Evolutionary conservation across 1,140 invertebrate species (phyloP).

Genomic region (Dendrolimus kikuchii): DNA sequence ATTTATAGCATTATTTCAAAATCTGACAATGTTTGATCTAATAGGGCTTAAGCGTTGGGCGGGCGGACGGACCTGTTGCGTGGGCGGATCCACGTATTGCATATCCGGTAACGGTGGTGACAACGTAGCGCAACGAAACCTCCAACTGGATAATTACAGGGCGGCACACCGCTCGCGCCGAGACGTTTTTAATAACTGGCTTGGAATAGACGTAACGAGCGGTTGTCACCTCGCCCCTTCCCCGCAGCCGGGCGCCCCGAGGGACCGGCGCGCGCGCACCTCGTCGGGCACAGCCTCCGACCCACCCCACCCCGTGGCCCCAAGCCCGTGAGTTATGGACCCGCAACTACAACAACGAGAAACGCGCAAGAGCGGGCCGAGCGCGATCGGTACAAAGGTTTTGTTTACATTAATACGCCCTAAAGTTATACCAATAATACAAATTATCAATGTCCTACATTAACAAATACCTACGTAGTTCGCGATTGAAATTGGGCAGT

Average conservation of each 20-base stretch:
- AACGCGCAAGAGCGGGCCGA: conserved; percentile 23
- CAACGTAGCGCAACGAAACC: conserved; percentile 56
- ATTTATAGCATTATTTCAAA: neutral
- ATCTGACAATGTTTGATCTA: conserved; percentile 4
- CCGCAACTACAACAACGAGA: conserved; percentile 29
- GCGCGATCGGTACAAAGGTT: conserved; percentile 25
- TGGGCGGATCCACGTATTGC: conserved; percentile 65
- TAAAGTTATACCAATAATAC: too few species aligned
- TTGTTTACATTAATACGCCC: conserved; percentile 20
- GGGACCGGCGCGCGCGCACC: conserved; percentile 22
- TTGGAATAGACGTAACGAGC: conserved; percentile 70
- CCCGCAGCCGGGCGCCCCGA: conserved; percentile 18
- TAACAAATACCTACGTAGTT: too few species aligned
- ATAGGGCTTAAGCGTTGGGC: conserved; percentile 27
- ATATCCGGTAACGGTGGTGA: conserved; percentile 61
- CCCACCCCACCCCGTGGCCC: conserved; percentile 29
- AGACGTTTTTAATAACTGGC: conserved; percentile 75
- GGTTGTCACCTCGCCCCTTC: conserved; percentile 64
- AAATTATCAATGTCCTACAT: too few species aligned
- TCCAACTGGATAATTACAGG: conserved; percentile 71
- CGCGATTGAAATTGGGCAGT: too few species aligned
- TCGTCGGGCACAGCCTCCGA: conserved; percentile 20
- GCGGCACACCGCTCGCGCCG: conserved; percentile 68
- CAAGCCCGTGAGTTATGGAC: conserved; percentile 55
- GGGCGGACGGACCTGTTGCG: conserved; percentile 63